Evolutionary conservation across 2,888 invertebrate genomes (phyloP), one percentile per base, ranked within the genome.

Genomic region (Celastrina argiolus): DNA sequence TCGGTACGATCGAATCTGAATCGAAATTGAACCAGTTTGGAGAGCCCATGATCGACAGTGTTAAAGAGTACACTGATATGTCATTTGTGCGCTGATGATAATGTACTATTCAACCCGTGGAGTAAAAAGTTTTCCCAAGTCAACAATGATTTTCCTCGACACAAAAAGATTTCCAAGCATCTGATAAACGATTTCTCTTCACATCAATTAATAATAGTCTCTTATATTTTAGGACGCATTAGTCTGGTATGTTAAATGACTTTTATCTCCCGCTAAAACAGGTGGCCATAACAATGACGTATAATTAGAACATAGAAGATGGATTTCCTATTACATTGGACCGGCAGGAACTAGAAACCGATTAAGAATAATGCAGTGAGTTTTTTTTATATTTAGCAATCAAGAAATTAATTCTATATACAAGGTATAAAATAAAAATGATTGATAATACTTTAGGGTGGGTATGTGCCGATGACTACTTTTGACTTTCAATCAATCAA

Each of bases 241-340:
- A 36, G 61, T 61, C 61, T 36, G 61, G 61, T 61, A 61, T 61
- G 61, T 36, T 58, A 34, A 58, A 58, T 34, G 34, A 58, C 10
- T 34, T 36, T 36, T 61, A 34, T 61, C 34, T 61, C 16, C 16
- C 36, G 18, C 36, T 61, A 36, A 36, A 61, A 39, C 61, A 61
- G 16, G 61, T 61, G 39, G 61, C 61, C 18, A 58, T 61, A 36
- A 61, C 18, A 34, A 34, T 58, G 31, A 58, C n/a, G 1, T 51
- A 22, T 45, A 45, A 45, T 51, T 22, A 51, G 51, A 22, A 51
- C 51, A 12, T 51, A 45, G 8, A 45, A 51, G 22, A 51, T 51
- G 51, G 22, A 51, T 51, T 45, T 16, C 22, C 22, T 51, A 51
- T 22, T 12, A 51, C 22, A 51, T 18, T 22, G 18, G 12, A 12